phyloP scores from a whole-genome alignment of 1,140 invertebrate species.

The Theocolax elegans region DNA sequence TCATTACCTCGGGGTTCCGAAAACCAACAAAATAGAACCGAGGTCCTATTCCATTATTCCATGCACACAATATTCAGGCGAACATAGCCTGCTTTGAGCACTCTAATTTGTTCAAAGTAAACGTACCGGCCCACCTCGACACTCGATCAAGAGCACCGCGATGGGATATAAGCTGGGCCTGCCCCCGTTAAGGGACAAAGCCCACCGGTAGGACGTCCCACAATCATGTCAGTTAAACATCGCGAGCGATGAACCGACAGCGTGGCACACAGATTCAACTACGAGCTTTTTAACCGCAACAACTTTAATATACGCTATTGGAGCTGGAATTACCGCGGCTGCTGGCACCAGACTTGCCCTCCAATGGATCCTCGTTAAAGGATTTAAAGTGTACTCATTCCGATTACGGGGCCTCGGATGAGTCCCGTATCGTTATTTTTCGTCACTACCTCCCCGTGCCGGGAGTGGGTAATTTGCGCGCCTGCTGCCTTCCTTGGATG shows the following conservation, averaged over 20 bases:
- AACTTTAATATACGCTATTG: constrained; percentile 90
- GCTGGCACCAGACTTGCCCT: constrained; percentile 93
- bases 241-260: constrained; percentile 70
- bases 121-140: constrained; percentile 74
- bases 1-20: constrained; percentile 81
- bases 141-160: constrained; percentile 73
- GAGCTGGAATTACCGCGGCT: constrained; percentile 92
- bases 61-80: constrained; percentile 81
- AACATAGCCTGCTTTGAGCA: constrained; percentile 77
- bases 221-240: no score
- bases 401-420: constrained; percentile 77
- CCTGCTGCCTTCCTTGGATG: no score
- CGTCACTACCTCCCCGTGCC: constrained; percentile 83
- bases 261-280: constrained; percentile 76
- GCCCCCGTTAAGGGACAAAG: no score
- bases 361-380: constrained; percentile 82
- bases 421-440: constrained; percentile 84
- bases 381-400: constrained; percentile 83
- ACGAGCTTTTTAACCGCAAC: constrained; percentile 84
- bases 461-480: constrained; percentile 89
- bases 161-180: constrained; percentile 55
- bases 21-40: constrained; percentile 82
- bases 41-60: constrained; percentile 84
- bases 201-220: no score
- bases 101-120: constrained; percentile 73